A percentile compares a stretch with the other conserved stretches of the same genome.
These are phyloP conservation scores for Papio anubis DNA, from an alignment of 2,113 vertebrate genomes.

Conservation along the genomic window DNA sequence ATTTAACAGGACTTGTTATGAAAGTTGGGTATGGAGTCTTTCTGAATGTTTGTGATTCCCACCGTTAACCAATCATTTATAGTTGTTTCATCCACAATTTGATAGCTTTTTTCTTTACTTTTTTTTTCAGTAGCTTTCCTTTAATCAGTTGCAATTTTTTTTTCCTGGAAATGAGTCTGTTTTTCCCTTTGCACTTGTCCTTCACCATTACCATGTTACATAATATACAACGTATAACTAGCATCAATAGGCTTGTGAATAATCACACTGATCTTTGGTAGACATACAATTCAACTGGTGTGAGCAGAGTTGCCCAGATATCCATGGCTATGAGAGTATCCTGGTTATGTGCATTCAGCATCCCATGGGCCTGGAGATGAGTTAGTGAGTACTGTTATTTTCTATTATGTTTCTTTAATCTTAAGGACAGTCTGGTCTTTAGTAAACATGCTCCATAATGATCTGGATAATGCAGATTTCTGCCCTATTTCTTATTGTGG, in stretches of 20 bases:
- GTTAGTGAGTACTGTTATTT: neutral
- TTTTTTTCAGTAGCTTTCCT: neutral
- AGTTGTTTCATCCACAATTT: slow-evolving; percentile 12
- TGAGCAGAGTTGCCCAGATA: neutral
- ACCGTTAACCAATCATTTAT: neutral
- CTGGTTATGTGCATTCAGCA: neutral
- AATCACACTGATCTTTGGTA: neutral
- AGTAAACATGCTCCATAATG: neutral
- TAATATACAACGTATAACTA: neutral
- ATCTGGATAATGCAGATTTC: neutral
- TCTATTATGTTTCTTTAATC: neutral
- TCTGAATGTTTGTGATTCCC: neutral
- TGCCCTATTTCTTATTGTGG: neutral
- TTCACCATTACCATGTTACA: neutral
- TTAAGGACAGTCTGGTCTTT: slow-evolving; percentile 5
- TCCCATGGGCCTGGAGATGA: neutral
- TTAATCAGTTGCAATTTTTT: neutral
- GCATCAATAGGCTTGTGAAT: neutral
- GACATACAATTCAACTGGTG: neutral
- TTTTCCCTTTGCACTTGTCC: neutral
- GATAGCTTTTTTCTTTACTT: neutral
- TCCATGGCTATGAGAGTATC: neutral
- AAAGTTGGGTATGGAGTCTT: neutral
- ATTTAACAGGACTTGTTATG: neutral
- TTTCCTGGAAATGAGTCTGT: neutral